phyloP scores from a whole-genome alignment of 2,113 vertebrate species.

The Indicator indicator region DNA sequence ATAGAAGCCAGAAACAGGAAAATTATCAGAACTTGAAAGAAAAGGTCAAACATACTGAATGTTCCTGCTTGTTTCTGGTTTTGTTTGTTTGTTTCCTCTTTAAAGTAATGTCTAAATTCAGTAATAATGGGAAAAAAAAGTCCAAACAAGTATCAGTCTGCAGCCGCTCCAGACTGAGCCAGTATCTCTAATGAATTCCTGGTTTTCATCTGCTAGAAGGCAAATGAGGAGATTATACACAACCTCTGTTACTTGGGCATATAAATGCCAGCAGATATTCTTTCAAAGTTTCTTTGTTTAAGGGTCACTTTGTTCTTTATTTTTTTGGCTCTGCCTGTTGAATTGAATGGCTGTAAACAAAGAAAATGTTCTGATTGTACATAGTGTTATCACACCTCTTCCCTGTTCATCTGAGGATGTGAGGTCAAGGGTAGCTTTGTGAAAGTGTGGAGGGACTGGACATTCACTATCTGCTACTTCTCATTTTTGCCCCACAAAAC shows the following conservation, averaged over 20 bases:
- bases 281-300: background rate
- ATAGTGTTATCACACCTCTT: background rate
- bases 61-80: background rate
- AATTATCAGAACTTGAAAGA: background rate
- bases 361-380: background rate
- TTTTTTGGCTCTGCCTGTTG: background rate
- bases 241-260: background rate
- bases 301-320: background rate
- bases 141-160: background rate
- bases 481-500: background rate
- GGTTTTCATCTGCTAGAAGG: background rate
- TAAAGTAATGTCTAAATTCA: background rate
- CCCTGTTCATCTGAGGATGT: background rate
- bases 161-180: background rate
- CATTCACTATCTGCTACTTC: background rate
- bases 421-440: background rate
- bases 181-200: background rate
- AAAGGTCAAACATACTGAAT: background rate
- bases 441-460: background rate
- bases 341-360: background rate
- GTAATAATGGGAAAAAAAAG: background rate
- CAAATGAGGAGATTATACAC: background rate
- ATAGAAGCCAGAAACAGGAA: background rate
- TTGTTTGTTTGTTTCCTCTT: background rate
- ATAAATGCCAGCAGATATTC: background rate